Evolutionary conservation across 2,113 vertebrate genomes (phyloP), one percentile per base, ranked within the genome.

Genomic region (Nerophis ophidion): DNA sequence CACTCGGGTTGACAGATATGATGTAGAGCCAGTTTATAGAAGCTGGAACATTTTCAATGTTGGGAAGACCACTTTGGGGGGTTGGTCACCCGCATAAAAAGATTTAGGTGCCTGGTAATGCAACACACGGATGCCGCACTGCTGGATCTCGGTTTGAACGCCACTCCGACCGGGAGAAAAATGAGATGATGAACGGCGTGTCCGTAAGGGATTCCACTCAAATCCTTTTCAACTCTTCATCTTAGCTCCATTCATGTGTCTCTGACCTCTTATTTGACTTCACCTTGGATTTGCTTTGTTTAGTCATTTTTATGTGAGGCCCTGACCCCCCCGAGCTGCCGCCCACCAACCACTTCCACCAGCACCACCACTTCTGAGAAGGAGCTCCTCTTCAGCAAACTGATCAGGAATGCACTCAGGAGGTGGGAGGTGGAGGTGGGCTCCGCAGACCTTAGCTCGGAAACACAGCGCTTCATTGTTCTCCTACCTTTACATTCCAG

Each of bases 391-490:
- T 80, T 83, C 75, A 55, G 77, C 85, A 89, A 90, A 88, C 82
- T 64, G 77, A 86, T 77, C 76, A 88, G 84, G 87, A 89, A 91
- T 89, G 84, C 75, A 84, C 72, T 49, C 36, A 71, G 74, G 46
- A 57, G 46, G 60, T 61, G 16, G 48, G 61, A 60, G 42, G 61
- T 55, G 53, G 76, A 77, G 83, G 81, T 81, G 72, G 64, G 75
- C 68, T 77, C 72, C 79, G 76, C 46, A 33, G 34, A 59, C 70
- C 70, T 70, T 15, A 8, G 33, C 5, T 14, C 38, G 64, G 56
- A 77, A 87, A 89, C 85, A 91, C 83, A 83, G 84, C 48, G 8
- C 77, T 61, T 79, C 87, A 89, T 89, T 91, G 89, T 91, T 89
- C 87, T 68, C 62, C 69, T 88, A 87, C 85, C 85, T 88, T 89